Evolutionary conservation across 2,888 invertebrate genomes (phyloP).

Genomic region (Aspidiotus rigidus): DNA sequence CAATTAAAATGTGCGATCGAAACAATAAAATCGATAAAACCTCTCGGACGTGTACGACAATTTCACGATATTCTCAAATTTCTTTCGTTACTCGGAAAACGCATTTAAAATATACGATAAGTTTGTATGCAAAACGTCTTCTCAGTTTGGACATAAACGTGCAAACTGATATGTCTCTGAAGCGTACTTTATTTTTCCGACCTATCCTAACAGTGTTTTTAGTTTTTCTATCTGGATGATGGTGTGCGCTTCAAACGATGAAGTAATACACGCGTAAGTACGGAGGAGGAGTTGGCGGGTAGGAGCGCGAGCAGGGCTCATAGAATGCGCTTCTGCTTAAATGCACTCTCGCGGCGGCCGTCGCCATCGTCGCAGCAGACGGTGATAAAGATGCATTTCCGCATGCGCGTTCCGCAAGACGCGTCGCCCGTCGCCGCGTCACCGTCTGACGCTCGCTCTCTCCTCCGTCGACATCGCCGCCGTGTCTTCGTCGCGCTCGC

Average conservation of each 20-base stretch:
- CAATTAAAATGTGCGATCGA: no score
- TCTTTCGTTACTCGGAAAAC: no score
- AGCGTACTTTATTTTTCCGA: constrained; percentile 21
- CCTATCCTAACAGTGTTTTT: constrained; percentile 28
- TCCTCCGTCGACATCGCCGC: constrained; percentile 18
- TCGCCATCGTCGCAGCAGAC: no score
- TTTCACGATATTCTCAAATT: no score
- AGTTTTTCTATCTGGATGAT: constrained; percentile 19
- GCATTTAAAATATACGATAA: no score
- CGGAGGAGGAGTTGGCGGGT: neutral
- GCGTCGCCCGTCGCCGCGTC: neutral
- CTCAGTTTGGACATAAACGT: constrained; percentile 19
- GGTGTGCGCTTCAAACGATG: constrained; percentile 14
- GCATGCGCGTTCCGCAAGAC: constrained; percentile 23
- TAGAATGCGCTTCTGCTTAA: constrained; percentile 29
- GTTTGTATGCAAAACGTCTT: constrained; percentile 12
- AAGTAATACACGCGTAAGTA: constrained; percentile 15
- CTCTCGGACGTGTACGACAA: no score
- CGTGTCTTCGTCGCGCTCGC: neutral
- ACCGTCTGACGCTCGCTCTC: no score
- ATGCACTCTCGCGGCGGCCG: constrained; percentile 11
- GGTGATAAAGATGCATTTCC: constrained; percentile 24
- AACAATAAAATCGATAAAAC: no score
- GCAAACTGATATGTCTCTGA: constrained; percentile 8
- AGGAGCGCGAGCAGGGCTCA: constrained; percentile 7